Percentiles rank a stretch among this genome's conserved stretches.
Evolutionary conservation across 2,113 vertebrate species (phyloP).

Genomic region (Sardina pilchardus): DNA sequence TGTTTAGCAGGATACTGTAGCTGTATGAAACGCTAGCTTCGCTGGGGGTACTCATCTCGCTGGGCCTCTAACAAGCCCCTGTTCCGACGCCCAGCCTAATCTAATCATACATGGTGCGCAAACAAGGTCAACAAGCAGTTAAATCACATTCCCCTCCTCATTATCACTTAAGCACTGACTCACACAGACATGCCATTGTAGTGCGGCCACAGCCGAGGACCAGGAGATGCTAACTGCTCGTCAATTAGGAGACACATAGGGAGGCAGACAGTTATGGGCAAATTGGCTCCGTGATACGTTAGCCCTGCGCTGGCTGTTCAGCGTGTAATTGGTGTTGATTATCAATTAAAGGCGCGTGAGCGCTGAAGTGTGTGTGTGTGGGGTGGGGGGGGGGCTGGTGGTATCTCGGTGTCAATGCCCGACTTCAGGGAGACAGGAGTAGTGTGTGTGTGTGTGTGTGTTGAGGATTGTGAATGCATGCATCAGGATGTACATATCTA

Average conservation of each 20-base stretch:
- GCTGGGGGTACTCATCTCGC: too few relatives aligned
- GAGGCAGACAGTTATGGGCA: slow-evolving; percentile 38
- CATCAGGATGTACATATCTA: too few relatives aligned
- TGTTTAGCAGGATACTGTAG: too few relatives aligned
- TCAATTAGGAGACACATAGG: slow-evolving; percentile 26
- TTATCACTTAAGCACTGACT: slow-evolving; percentile 17
- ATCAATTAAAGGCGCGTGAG: slow-evolving; percentile 27
- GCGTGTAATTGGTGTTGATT: slow-evolving; percentile 48
- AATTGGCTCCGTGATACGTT: slow-evolving; percentile 35
- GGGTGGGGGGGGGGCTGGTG: too few relatives aligned
- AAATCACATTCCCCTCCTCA: slow-evolving; percentile 30
- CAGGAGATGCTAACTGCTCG: slow-evolving; percentile 2
- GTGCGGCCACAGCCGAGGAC: slow-evolving; percentile 34
- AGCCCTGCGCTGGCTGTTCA: slow-evolving; percentile 37
- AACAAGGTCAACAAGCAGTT: slow-evolving; percentile 34
- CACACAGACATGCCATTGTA: slow-evolving; percentile 36
- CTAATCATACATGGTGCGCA: slow-evolving; percentile 24
- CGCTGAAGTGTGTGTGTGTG: neutral
- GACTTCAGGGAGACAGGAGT: too few relatives aligned
- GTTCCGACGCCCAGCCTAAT: slow-evolving; percentile 6
- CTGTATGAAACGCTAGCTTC: too few relatives aligned
- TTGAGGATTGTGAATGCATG: too few relatives aligned
- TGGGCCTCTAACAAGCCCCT: too few relatives aligned
- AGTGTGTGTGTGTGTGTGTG: too few relatives aligned
- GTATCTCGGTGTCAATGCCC: too few relatives aligned